Conservation (phyloP, 2,888 invertebrate genomes). For the Caradrina kadenii region DNA sequence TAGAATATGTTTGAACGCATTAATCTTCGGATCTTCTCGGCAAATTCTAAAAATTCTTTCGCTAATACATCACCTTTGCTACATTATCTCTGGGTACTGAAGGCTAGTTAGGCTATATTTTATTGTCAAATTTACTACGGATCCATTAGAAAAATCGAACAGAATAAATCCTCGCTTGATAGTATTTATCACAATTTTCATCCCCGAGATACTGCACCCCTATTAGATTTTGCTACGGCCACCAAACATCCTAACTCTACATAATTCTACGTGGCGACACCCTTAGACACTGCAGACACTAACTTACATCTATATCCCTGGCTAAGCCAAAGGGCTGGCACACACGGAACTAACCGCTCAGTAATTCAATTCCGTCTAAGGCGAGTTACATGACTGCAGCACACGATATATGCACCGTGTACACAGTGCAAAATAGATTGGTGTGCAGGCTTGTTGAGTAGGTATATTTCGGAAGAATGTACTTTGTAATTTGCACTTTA, state of each 20-base stretch:
- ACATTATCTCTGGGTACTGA: no score
- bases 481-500: no score
- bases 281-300: constrained; percentile 9
- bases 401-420: constrained; percentile 45
- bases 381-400: constrained; percentile 35
- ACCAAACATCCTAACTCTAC: neutral
- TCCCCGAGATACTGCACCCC: neutral
- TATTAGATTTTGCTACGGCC: neutral
- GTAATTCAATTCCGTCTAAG: constrained; percentile 59
- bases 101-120: no score
- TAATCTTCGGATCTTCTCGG: no score
- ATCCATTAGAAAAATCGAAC: no score
- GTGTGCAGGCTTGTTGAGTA: neutral
- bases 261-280: constrained; percentile 6
- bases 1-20: no score
- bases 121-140: no score
- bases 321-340: constrained; percentile 43
- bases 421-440: neutral
- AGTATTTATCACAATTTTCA: no score
- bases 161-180: no score
- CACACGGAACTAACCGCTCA: constrained; percentile 53
- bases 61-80: no score
- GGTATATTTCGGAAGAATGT: no score
- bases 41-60: no score
- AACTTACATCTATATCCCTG: constrained; percentile 33